These are phyloP conservation scores for Bothrops jararaca DNA, from an alignment of 2,113 vertebrate species.

Conservation along the genomic window DNA sequence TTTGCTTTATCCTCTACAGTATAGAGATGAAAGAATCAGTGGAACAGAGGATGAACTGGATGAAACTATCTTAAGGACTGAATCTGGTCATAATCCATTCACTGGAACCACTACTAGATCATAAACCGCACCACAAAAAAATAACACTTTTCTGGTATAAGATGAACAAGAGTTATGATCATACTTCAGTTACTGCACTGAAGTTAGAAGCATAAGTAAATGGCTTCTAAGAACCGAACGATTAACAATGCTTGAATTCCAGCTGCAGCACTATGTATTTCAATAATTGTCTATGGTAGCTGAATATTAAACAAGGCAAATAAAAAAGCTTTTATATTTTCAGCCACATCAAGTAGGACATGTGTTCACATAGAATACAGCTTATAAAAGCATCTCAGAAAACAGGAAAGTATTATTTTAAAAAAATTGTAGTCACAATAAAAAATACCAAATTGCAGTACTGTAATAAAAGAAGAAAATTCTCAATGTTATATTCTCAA, in stretches of 20 bases:
- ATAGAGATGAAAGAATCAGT: background rate
- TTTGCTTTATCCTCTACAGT: background rate
- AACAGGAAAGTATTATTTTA: background rate
- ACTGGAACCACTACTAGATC: background rate
- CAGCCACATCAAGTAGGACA: conserved; percentile 39
- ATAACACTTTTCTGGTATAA: background rate
- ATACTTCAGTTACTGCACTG: background rate
- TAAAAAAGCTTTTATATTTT: conserved; percentile 35
- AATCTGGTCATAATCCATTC: background rate
- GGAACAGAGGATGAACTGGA: background rate
- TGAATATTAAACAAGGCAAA: conserved; percentile 47
- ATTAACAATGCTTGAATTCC: conserved; percentile 31
- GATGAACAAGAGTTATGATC: background rate
- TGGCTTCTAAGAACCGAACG: conserved; percentile 5
- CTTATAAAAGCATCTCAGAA: background rate
- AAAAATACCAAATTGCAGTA: background rate
- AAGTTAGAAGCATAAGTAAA: background rate
- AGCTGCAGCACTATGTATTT: conserved; percentile 34
- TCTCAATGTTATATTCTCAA: background rate
- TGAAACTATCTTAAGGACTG: background rate
- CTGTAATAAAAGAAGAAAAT: background rate
- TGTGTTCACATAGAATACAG: background rate
- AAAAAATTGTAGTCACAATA: background rate
- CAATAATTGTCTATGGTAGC: conserved; percentile 54
- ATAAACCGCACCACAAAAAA: background rate